Percentiles rank a stretch among this genome's conserved stretches.
Evolutionary conservation across 2,888 invertebrate genomes (phyloP).

Genomic region (Cerastis rubricosa): DNA sequence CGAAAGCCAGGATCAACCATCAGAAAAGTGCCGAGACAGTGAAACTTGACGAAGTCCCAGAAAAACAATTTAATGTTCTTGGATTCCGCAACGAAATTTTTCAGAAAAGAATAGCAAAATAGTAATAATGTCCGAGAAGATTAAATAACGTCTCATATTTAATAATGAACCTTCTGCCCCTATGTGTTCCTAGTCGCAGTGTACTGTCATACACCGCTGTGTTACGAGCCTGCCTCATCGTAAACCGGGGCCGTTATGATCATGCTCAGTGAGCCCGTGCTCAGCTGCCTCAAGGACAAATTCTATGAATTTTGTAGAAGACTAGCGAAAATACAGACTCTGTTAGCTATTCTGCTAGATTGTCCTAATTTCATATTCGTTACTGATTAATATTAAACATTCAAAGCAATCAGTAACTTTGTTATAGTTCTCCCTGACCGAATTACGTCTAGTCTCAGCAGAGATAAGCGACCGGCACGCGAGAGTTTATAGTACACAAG

Average conservation of each 20-base stretch:
- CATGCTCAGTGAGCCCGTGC: conserved; percentile 15
- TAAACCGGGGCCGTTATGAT: conserved; percentile 39
- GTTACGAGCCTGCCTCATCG: conserved; percentile 32
- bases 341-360: conserved; percentile 7
- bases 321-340: not conserved
- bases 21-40: too few relatives aligned
- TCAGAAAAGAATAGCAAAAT: too few relatives aligned
- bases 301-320: conserved; percentile 28
- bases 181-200: not conserved
- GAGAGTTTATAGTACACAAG: not conserved
- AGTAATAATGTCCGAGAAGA: not conserved
- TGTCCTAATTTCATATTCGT: conserved; percentile 4
- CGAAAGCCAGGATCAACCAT: too few relatives aligned
- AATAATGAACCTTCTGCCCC: conserved; percentile 16
- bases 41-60: too few relatives aligned
- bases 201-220: conserved; percentile 4
- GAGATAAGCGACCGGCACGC: not conserved
- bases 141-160: not conserved
- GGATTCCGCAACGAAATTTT: too few relatives aligned
- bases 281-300: conserved; percentile 17
- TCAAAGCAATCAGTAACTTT: not conserved
- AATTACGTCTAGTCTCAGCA: not conserved
- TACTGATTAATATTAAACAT: not conserved
- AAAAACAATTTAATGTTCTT: too few relatives aligned
- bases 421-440: not conserved